These are phyloP conservation scores for Meda fulgida DNA, from an alignment of 2,797 vertebrate species.

Conservation along the genomic window DNA sequence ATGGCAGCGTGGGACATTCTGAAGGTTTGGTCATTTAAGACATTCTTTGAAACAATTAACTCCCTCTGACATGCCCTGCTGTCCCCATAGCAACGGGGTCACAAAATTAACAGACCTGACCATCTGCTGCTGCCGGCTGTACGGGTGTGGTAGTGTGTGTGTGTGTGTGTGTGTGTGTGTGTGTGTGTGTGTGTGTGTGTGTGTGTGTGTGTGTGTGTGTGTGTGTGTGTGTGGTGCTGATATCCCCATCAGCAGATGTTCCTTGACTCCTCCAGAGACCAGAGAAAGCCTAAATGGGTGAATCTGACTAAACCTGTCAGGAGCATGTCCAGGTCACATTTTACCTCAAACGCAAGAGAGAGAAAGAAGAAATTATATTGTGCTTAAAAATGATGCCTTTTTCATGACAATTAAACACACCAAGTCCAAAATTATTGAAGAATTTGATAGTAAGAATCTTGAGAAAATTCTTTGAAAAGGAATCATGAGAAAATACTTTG, in stretches of 20 bases:
- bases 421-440: not conserved
- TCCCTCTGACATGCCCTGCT: constrained; percentile 50
- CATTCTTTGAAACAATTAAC: constrained; percentile 54
- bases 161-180: constrained; percentile 25
- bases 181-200: too few relatives aligned
- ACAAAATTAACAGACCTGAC: constrained; percentile 50
- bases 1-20: constrained; percentile 9
- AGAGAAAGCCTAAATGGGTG: not conserved
- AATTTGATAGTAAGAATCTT: too few relatives aligned
- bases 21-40: constrained; percentile 28
- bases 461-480: not conserved
- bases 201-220: constrained; percentile 31
- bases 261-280: not conserved
- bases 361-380: not conserved
- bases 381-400: not conserved
- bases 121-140: constrained; percentile 60
- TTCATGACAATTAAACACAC: not conserved
- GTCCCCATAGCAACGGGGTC: constrained; percentile 61
- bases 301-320: constrained; percentile 11
- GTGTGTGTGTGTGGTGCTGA: constrained; percentile 20
- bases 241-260: constrained; percentile 55
- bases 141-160: constrained; percentile 41
- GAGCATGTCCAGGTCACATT: constrained; percentile 14
- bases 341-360: not conserved
- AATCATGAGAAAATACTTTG: not conserved